A percentile compares a stretch with the other conserved stretches of the same genome.
phyloP scores from a whole-genome alignment of 1,140 invertebrate species.

The Wasmannia auropunctata region DNA sequence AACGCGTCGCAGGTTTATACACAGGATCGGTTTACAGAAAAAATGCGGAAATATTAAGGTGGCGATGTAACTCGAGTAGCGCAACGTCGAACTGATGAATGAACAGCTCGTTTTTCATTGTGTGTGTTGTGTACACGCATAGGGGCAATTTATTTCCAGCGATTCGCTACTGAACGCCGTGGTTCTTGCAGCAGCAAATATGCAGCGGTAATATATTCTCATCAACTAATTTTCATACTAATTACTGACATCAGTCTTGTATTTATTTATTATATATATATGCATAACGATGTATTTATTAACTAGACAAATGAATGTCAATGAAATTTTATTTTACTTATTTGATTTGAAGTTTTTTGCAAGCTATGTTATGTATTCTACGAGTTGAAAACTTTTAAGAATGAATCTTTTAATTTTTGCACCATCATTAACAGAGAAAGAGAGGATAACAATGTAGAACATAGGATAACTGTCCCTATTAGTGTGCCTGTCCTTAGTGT shows the following conservation, averaged over 20 bases:
- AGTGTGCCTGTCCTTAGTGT: too few species aligned
- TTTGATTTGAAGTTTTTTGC: neutral
- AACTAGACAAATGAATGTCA: neutral
- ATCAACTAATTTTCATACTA: constrained; percentile 13
- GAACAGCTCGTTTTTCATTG: constrained; percentile 61
- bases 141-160: constrained; percentile 44
- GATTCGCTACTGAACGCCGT: neutral
- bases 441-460: too few species aligned
- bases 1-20: neutral
- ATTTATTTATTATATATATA: neutral
- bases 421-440: neutral
- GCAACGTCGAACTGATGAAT: constrained; percentile 63
- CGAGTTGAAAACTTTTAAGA: neutral
- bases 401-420: neutral
- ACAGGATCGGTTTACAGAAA: constrained; percentile 66
- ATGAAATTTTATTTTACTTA: neutral
- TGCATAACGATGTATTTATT: neutral
- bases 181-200: neutral
- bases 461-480: too few species aligned
- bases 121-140: constrained; percentile 31
- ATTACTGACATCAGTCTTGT: constrained; percentile 26
- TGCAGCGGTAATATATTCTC: too few species aligned
- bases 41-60: constrained; percentile 74
- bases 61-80: constrained; percentile 74
- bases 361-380: neutral